Evolutionary conservation across 1,140 invertebrate genomes (phyloP).

Genomic region (Pomacea maculata): DNA sequence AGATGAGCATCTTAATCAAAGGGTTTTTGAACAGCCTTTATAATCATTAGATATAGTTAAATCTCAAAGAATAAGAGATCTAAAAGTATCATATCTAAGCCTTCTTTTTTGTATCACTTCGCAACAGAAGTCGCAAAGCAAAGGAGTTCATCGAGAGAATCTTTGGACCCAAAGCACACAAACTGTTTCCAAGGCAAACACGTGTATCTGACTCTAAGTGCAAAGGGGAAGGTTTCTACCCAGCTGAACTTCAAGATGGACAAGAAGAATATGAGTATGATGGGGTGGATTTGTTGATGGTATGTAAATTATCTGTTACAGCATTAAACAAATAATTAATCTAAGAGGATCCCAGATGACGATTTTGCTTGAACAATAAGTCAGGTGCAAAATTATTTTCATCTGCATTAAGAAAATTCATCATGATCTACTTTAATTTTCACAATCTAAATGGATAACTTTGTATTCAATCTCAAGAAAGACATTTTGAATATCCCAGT

Average conservation of each 20-base stretch:
- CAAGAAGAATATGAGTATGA: conserved; percentile 30
- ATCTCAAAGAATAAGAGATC: too few species aligned
- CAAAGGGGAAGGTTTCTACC: conserved; percentile 34
- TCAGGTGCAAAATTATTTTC: too few species aligned
- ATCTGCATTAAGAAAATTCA: too few species aligned
- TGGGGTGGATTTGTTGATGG: conserved; percentile 30
- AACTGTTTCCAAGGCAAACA: conserved; percentile 28
- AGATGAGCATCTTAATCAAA: too few species aligned
- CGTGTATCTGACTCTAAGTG: conserved; percentile 29
- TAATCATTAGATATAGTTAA: too few species aligned
- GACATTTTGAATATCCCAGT: too few species aligned
- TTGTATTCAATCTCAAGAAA: too few species aligned
- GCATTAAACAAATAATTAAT: not conserved
- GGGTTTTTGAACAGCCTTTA: too few species aligned
- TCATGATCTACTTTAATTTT: too few species aligned
- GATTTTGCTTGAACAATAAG: too few species aligned
- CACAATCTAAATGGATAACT: too few species aligned
- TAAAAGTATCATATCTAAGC: not conserved
- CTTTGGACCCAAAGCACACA: conserved; percentile 44
- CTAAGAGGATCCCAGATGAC: too few species aligned
- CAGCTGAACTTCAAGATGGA: conserved; percentile 15
- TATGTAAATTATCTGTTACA: not conserved
- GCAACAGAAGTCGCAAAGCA: conserved; percentile 33
- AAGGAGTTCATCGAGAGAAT: conserved; percentile 35
- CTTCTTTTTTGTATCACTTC: conserved; percentile 1